phyloP scores from a whole-genome alignment of 2,113 vertebrate genomes.

The Leucopsar rothschildi region DNA sequence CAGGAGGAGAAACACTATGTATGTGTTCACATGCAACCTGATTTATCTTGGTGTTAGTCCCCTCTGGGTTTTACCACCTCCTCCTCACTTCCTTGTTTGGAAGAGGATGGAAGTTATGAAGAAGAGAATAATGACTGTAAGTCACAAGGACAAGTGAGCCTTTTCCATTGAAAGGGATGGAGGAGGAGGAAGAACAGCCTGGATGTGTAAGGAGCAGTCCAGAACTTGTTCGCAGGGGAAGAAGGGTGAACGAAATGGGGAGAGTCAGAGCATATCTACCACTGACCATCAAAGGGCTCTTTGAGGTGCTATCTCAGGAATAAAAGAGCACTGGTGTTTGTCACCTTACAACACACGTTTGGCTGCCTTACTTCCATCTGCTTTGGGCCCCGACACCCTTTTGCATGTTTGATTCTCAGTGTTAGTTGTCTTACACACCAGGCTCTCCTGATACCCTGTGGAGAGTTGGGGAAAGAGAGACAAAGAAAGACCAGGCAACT shows the following conservation, averaged over 20 bases:
- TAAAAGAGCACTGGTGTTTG: neutral
- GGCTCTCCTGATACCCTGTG: neutral
- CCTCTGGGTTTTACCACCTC: neutral
- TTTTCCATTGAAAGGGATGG: neutral
- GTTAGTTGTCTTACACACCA: neutral
- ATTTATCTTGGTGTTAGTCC: neutral
- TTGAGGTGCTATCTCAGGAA: neutral
- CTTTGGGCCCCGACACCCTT: neutral
- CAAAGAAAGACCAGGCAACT: neutral
- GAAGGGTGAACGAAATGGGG: neutral
- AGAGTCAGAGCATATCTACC: neutral
- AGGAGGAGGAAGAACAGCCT: neutral
- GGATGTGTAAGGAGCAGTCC: neutral
- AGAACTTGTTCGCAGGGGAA: neutral
- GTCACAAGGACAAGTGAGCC: neutral
- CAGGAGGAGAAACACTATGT: neutral
- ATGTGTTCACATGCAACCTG: neutral
- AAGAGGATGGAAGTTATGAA: neutral
- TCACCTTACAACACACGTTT: neutral
- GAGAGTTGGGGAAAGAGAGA: neutral
- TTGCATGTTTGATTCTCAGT: neutral
- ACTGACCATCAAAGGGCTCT: neutral
- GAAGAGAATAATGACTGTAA: neutral
- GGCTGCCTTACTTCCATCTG: neutral
- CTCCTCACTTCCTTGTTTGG: neutral